Evolutionary conservation across 2,797 vertebrate species (phyloP), one percentile per base, ranked within the genome.

Genomic region (Sciaenops ocellatus): DNA sequence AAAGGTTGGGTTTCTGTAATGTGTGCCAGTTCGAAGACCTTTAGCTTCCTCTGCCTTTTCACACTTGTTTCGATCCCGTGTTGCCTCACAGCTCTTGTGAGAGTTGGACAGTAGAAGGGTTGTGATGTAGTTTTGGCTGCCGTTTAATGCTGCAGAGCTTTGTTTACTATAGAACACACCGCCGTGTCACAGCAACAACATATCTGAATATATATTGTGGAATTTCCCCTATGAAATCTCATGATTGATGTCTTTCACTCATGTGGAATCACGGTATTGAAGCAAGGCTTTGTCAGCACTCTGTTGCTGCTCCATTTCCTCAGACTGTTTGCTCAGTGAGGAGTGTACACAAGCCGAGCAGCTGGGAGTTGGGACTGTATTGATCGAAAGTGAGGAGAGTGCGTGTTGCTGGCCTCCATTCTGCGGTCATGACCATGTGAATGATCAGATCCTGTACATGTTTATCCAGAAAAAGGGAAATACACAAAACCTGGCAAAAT

Each of bases 321-420:
- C 41, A 0, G 54, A 63, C 67, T 90, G 87, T 93, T 91, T 91
- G 84, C 82, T 85, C 64, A 82, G 73, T 52, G 76, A 81, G 77
- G 77, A 72, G 84, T 73, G 83, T 87, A 85, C 87, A 89, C 72
- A 68, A 78, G 76, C 74, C 3, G 55, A 87, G 84, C 91, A 90
- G 82, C 87, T 85, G 78, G 63, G 70, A 84, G 69, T 52, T 46
- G 3, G 82, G 72, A 77, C 68, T 70, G 78, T 85, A 94, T 92
- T 85, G 90, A 94, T 90, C 18, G 13, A 85, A 63, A 73, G 64
- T n/a, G 71, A 75, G 79, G 67, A 52, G 77, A 50, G 71, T 63
- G 78, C 77, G 78, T 80, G 74, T 50, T 69, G 78, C 73, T 75
- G 83, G 63, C 67, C 57, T 82, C 20, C 13, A 24, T 61, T 89